Base-by-base conservation (phyloP, 1,140 invertebrate genomes). In the Calephelis nemesis region DNA sequence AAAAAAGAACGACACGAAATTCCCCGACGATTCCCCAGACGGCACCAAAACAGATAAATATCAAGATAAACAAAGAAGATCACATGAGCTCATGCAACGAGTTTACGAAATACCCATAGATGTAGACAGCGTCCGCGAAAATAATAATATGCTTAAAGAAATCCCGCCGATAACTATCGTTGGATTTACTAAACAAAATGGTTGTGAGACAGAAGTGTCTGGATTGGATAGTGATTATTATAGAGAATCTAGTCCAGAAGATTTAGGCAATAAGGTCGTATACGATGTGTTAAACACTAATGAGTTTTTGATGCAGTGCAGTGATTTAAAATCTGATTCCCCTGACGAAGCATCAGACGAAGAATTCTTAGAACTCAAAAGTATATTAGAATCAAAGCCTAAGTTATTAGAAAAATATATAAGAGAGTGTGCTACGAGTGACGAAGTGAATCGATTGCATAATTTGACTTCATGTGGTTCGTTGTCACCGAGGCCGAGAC, bases 361-460 rank as follows among this genome's bases (percentile, higher is more conserved):
- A 42, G 87, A 91, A 42, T 78, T 91, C 45, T n/a, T 62, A 11
- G 86, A 91, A 72, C 71, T 91, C 48, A 87, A 83, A 70, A 82
- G 79, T 39, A 52, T 91, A 12, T 76, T 91, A 49, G 86, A 87
- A 30, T 76, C 62, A 50, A 91, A 88, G 58, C 88, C 88, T 2
- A 88, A 83, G 69, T 75, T 90, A 40, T 77, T 91, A 60, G 95
- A 96, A 79, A 93, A 93, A 70, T 97, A 96, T 96, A 85, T 97
- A 45, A 92, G 93, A 47, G 94, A 96, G 54, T 95, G 95, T 78
- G 96, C 95, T 0, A 94, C 93, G 68, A 81, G 92, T 4, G 96
- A 96, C 67, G 93, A 96, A 63, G 89, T 94, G 60, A 87, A 88
- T 67, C 86, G 91, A 54, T 75, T 94, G 15, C 93, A 93, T 70